Conservation (phyloP, 2,797 vertebrate species). For the Dallia pectoralis region DNA sequence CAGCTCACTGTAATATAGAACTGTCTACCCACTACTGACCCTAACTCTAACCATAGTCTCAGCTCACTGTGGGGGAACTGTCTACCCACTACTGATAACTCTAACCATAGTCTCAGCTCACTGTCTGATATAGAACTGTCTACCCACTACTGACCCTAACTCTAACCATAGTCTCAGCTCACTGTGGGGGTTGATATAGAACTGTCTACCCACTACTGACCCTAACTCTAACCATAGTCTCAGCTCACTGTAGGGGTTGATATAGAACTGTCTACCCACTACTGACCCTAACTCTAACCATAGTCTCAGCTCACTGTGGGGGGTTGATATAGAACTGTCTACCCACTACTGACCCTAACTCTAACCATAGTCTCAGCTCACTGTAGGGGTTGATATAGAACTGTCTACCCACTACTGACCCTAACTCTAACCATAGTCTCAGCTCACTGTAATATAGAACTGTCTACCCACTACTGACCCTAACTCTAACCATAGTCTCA, state of each 20-base stretch:
- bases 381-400: not conserved
- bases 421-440: not conserved
- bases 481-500: not conserved
- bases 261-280: constrained; percentile 70
- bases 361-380: not conserved
- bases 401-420: constrained; percentile 77
- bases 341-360: constrained; percentile 74
- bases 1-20: not conserved
- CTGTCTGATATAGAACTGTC: no score
- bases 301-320: not conserved
- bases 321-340: not conserved
- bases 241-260: not conserved
- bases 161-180: not conserved
- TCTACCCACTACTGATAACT: constrained; percentile 70
- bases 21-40: constrained; percentile 77
- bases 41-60: not conserved
- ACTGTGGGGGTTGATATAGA: not conserved
- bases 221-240: not conserved
- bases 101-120: not conserved
- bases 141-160: not conserved
- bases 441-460: not conserved
- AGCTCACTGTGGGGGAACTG: not conserved
- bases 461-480: constrained; percentile 77
- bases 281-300: not conserved
- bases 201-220: constrained; percentile 77